Evolutionary conservation across 2,797 vertebrate genomes (phyloP).

Genomic region (Sebastolobus alascanus): DNA sequence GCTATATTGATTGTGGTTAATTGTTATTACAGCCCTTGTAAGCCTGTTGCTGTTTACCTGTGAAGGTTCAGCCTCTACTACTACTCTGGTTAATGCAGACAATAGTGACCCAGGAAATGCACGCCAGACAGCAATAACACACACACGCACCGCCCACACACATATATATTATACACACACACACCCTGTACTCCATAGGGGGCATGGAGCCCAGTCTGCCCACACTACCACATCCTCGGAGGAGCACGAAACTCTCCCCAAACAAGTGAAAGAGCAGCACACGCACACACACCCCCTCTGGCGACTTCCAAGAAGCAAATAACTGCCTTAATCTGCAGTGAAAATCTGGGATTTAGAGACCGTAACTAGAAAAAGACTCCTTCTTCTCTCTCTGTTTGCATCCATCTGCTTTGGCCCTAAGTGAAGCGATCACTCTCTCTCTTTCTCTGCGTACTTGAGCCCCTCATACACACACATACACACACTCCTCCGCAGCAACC

Average conservation of each 20-base stretch:
- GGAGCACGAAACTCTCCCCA: slow-evolving; percentile 49
- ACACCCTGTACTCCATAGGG: slow-evolving; percentile 35
- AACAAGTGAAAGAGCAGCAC: slow-evolving; percentile 44
- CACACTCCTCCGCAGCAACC: slow-evolving; percentile 38
- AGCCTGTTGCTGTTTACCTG: slow-evolving; percentile 1
- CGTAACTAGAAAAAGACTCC: slow-evolving; percentile 21
- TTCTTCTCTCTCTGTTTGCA: slow-evolving; percentile 43
- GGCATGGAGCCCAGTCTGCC: slow-evolving; percentile 59
- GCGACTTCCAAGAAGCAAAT: slow-evolving; percentile 46
- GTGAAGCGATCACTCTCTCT: slow-evolving; percentile 51
- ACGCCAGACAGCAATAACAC: not conserved
- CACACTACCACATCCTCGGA: slow-evolving; percentile 75
- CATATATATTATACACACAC: not conserved
- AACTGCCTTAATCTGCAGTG: slow-evolving; percentile 32
- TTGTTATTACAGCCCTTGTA: not conserved
- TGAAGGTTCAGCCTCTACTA: slow-evolving; percentile 7
- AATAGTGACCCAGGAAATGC: slow-evolving; percentile 15
- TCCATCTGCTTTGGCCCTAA: slow-evolving; percentile 55
- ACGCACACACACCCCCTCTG: slow-evolving; percentile 17
- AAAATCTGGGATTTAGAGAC: slow-evolving; percentile 49
- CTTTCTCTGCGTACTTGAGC: slow-evolving; percentile 13
- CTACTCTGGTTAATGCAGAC: slow-evolving; percentile 17
- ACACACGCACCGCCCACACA: slow-evolving; percentile 14
- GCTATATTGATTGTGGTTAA: not conserved
- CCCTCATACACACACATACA: slow-evolving; percentile 1